These are phyloP conservation scores for Enteromius paludinosus DNA, from an alignment of 2,797 vertebrate species.

Conservation along the genomic window DNA sequence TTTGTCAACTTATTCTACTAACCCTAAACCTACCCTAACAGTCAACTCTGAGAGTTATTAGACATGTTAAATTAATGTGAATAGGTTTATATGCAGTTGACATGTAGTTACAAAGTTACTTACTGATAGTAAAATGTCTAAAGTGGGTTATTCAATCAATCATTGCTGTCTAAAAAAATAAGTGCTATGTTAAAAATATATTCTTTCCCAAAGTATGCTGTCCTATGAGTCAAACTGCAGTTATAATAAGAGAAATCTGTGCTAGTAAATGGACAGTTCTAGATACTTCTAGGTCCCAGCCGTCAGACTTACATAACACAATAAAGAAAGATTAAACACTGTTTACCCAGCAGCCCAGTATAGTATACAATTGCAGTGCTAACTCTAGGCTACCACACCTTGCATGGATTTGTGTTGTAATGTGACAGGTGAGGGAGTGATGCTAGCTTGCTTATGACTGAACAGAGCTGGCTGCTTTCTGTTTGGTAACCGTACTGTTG, in stretches of 20 bases:
- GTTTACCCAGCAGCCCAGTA: conserved; percentile 40
- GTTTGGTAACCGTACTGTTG: neutral
- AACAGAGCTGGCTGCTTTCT: conserved; percentile 25
- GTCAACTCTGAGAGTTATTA: too few relatives aligned
- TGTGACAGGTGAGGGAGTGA: conserved; percentile 29
- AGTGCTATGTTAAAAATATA: neutral
- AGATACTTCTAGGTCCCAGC: conserved; percentile 62
- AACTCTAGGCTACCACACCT: conserved; percentile 25
- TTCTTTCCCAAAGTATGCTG: neutral
- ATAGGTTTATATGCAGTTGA: too few relatives aligned
- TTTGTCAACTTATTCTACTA: too few relatives aligned
- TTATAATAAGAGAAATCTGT: conserved; percentile 55
- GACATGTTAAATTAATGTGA: too few relatives aligned
- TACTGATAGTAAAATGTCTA: too few relatives aligned
- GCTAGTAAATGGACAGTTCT: conserved; percentile 67
- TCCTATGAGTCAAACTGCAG: conserved; percentile 39
- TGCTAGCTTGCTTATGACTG: conserved; percentile 4
- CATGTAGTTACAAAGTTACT: too few relatives aligned
- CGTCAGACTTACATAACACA: conserved; percentile 60
- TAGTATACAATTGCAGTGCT: conserved; percentile 10
- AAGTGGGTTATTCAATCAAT: neutral
- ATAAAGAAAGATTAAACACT: conserved; percentile 45
- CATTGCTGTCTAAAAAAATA: neutral
- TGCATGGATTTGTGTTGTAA: conserved; percentile 41
- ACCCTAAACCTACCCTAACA: too few relatives aligned